phyloP scores from a whole-genome alignment of 2,888 invertebrate genomes.

The Sclerodermus sp. region DNA sequence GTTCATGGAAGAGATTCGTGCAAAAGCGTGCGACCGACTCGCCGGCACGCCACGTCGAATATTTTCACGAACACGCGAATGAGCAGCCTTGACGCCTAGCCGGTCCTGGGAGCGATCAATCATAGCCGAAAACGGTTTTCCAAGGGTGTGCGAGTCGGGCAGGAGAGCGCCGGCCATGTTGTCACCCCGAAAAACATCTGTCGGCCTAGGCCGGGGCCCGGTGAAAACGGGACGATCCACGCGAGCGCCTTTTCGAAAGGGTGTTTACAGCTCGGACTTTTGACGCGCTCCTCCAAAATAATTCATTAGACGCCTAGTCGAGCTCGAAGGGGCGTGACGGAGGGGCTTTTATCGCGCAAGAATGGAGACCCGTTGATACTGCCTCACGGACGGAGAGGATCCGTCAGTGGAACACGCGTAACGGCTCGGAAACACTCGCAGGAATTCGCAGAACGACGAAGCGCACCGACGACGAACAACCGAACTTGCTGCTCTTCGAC shows the following conservation, averaged over 20 bases:
- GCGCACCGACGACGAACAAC: too few species aligned
- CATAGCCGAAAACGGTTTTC: conserved; percentile 27
- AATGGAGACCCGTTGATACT: conserved; percentile 2
- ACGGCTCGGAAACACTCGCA: too few species aligned
- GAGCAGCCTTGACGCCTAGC: conserved; percentile 19
- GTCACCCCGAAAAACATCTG: conserved; percentile 44
- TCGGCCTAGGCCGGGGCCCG: conserved; percentile 17
- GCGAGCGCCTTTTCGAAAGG: conserved; percentile 30
- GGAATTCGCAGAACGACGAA: too few species aligned
- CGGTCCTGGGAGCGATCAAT: not conserved
- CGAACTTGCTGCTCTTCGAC: too few species aligned
- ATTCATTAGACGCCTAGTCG: conserved; percentile 23
- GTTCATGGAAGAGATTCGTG: not conserved
- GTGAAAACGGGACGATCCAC: conserved; percentile 12
- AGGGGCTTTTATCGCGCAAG: conserved; percentile 18
- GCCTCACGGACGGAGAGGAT: too few species aligned
- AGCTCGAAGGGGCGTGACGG: conserved; percentile 28
- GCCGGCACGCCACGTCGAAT: not conserved
- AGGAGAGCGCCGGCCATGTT: conserved; percentile 33
- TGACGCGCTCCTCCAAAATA: conserved; percentile 32
- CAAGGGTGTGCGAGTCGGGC: conserved; percentile 18
- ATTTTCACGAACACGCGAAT: not conserved
- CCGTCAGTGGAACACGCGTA: too few species aligned
- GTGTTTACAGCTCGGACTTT: conserved; percentile 36
- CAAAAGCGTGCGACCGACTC: not conserved